Evolutionary conservation across 2,888 invertebrate species (phyloP), one percentile per base, ranked within the genome.

Genomic region (Phengaris arion): DNA sequence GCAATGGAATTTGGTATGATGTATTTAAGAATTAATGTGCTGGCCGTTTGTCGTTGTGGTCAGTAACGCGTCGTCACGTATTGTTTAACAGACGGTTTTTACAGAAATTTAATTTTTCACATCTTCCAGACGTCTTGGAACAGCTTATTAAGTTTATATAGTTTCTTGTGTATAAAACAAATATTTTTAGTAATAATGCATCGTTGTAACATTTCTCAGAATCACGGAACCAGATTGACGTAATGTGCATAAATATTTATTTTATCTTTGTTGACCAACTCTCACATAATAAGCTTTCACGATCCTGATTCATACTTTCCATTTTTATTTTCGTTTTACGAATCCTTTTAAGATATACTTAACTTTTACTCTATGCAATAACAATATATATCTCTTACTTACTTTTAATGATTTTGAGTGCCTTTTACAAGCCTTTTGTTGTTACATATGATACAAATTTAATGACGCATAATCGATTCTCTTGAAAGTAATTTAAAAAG

Each of bases 271-370:
- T 64, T 45, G 64, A 64, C 12, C 35, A 45, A 45, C 64, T 64
- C 35, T 64, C 64, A 35, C 64, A 64, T 35, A 59, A 22, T 59
- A 64, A 64, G 64, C 64, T 45, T 64, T 64, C 64, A 6, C 64
- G 64, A 51, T 70, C 70, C 70, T 48, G 70, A 46, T 15, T 70
- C 70, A 51, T 51, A 48, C 70, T 70, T 70, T 70, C 51, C 70
- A 70, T 51, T 70, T 70, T 69, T 59, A 59, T 59, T 48, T 48
- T 48, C n/a, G 15, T 64, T 64, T 64, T 64, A 64, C 35, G 22
- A 48, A 70, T 70, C 48, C 48, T 48, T 35, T 2, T 35, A 0
- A 22, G 22, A 52, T 9, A 4, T 52, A 52, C 10, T 12, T 52
- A 52, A 52, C 52, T 52, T 45, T 64, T 64, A 64, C 64, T 64